Base-by-base conservation (phyloP, 2,113 vertebrate species). In the Polypterus bichir region DNA sequence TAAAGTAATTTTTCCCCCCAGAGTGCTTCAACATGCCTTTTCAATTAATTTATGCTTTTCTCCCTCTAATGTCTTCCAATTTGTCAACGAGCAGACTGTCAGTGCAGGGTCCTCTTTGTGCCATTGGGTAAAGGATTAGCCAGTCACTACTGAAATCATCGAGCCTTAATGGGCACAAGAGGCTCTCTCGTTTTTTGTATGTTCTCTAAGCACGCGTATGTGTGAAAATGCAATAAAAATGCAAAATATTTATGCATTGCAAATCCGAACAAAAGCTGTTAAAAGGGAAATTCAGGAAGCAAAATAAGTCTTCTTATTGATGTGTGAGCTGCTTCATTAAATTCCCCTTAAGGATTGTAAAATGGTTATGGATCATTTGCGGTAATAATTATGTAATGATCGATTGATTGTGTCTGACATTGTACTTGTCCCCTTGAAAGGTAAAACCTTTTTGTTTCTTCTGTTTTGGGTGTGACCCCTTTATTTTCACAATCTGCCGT, bases 301-400 rank as follows among this genome's bases (percentile, higher is more conserved):
- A 4, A 75, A 82, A 80, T 73, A 80, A 79, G 78, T 82, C 77
- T 79, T 82, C 78, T 82, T 88, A 86, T 82, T 85, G 82, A 88
- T 87, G 82, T 86, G 80, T 81, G 83, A 81, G 73, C 76, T 81
- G 84, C 79, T 85, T 86, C 85, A 86, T 87, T 89, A 86, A 85
- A 86, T 83, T 81, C 80, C 76, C 76, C 70, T 82, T 86, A 89
- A 86, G 82, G 80, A 84, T 83, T 82, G 76, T 74, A 62, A 77
- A 77, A 72, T 73, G 79, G 86, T 77, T 88, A 84, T 86, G 85
- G 84, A 85, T 87, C 85, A 88, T 89, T 88, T 87, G 79, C 81
- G 87, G 85, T 86, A 87, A 88, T 89, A 88, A 87, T 89, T 88
- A 87, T 84, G 79, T 75, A 73, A 74, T 86, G 86, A 89, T 89